phyloP scores from a whole-genome alignment of 2,113 vertebrate species.

The Mixornis gularis region DNA sequence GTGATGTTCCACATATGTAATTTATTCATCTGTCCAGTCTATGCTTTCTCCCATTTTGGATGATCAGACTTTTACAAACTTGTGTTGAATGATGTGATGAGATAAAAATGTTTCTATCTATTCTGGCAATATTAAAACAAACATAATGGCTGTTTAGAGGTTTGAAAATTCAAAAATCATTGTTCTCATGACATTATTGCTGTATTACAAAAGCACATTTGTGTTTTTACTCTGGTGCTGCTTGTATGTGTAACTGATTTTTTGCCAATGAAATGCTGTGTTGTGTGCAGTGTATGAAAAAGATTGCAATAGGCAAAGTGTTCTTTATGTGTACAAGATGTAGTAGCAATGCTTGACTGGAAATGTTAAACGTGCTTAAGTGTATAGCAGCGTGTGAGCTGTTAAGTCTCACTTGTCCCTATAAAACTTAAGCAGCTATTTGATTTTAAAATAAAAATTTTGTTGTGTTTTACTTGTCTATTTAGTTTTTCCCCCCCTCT shows the following conservation, averaged over 20 bases:
- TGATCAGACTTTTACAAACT: background rate
- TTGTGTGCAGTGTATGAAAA: background rate
- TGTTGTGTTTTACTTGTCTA: background rate
- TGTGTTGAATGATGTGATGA: slow-evolving; percentile 11
- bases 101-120: slow-evolving; percentile 24
- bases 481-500: background rate
- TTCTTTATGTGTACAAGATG: background rate
- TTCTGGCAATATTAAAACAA: slow-evolving; percentile 17
- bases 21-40: background rate
- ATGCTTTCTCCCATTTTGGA: background rate
- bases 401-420: background rate
- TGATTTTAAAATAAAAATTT: slow-evolving; percentile 26
- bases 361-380: background rate
- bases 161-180: slow-evolving; percentile 24
- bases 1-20: background rate
- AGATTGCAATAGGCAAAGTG: background rate
- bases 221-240: background rate
- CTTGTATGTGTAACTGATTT: background rate
- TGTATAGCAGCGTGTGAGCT: background rate
- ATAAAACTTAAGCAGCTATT: background rate
- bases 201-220: background rate
- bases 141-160: background rate
- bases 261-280: background rate
- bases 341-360: background rate
- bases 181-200: background rate